Evolutionary conservation across 2,888 invertebrate species (phyloP).

Genomic region (Cephus rjabovi): DNA sequence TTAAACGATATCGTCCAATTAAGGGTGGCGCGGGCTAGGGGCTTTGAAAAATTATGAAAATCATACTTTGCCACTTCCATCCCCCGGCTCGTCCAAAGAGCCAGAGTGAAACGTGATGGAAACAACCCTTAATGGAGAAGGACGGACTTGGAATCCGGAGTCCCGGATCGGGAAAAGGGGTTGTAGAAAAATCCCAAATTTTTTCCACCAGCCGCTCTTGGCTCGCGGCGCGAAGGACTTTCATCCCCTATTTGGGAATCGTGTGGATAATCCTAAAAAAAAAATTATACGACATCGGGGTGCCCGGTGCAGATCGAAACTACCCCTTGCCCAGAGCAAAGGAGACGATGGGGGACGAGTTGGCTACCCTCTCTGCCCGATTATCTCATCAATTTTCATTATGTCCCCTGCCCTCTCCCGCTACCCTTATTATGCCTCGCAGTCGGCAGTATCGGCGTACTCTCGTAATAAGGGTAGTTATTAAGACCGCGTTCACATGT

Average conservation of each 20-base stretch:
- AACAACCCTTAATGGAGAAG: conserved; percentile 1
- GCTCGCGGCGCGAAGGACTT: conserved; percentile 1
- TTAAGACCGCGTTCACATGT: conserved; percentile 41
- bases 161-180: background rate
- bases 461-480: background rate
- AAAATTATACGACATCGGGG: conserved; percentile 12
- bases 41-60: conserved; percentile 24
- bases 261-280: background rate
- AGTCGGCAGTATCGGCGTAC: background rate
- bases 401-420: conserved; percentile 38
- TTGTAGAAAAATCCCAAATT: background rate
- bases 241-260: conserved; percentile 12
- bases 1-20: conserved; percentile 45
- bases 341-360: conserved; percentile 4
- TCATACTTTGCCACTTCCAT: conserved; percentile 15
- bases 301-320: conserved; percentile 1
- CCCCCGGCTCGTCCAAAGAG: background rate
- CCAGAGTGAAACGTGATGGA: background rate
- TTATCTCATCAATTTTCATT: conserved; percentile 65
- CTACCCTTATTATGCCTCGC: background rate
- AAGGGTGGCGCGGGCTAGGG: conserved; percentile 15
- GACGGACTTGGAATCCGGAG: conserved; percentile 1
- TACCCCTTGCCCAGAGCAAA: conserved; percentile 16
- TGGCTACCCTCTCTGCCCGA: conserved; percentile 33
- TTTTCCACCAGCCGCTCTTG: background rate